phyloP scores from a whole-genome alignment of 2,888 invertebrate genomes.

The Lamproptera curius region DNA sequence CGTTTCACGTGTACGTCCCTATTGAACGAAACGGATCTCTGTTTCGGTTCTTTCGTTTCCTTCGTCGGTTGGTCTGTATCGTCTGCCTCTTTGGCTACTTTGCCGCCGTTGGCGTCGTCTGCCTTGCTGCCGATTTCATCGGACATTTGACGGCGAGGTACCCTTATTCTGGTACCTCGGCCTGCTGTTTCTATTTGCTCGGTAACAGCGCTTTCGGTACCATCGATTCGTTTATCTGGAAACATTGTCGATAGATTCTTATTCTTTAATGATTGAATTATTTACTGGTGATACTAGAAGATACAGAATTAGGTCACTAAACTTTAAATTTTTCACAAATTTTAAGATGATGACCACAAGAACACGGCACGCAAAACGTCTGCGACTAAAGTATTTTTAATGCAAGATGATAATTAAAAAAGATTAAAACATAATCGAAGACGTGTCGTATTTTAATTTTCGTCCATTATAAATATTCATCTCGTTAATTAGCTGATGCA shows the following conservation, averaged over 20 bases:
- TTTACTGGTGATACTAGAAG: background rate
- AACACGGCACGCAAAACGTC: background rate
- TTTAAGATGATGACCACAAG: background rate
- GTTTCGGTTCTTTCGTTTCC: conserved; percentile 69
- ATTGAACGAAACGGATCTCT: conserved; percentile 91
- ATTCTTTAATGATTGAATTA: no score
- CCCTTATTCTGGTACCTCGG: conserved; percentile 55
- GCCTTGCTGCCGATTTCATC: conserved; percentile 63
- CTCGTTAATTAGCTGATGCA: background rate
- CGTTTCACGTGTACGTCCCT: conserved; percentile 93
- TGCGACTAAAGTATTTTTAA: background rate
- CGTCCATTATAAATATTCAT: no score
- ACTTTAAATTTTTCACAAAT: background rate
- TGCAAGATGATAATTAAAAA: background rate
- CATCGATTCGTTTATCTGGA: conserved; percentile 69
- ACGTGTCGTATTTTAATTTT: no score
- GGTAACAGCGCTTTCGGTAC: conserved; percentile 46
- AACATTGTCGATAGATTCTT: conserved; percentile 31
- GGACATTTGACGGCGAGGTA: conserved; percentile 67
- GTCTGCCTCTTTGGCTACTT: conserved; percentile 48
- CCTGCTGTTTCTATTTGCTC: conserved; percentile 25
- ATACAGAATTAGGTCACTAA: background rate
- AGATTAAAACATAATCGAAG: no score
- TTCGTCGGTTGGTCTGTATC: conserved; percentile 48
- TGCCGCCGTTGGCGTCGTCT: conserved; percentile 62